Evolutionary conservation across 1,140 invertebrate species (phyloP), one percentile per base, ranked within the genome.

Genomic region (Centruroides sculpturatus): DNA sequence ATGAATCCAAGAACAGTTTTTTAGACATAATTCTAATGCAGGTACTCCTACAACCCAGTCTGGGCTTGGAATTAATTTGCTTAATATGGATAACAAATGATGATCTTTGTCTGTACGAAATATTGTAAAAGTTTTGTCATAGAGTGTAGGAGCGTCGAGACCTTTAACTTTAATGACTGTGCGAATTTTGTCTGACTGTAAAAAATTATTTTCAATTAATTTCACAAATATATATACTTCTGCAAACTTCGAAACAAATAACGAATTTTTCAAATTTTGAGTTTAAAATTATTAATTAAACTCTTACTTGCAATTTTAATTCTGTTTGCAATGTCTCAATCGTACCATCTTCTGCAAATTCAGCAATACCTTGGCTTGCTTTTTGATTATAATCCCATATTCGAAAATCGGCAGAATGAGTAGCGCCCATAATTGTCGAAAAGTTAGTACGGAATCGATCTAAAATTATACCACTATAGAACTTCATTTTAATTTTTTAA

Each of bases 161-260:
- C 62, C 62, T 11, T 72, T 70, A 57, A 78, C 75, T 66, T 79
- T 80, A 46, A 80, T 71, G 8, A 80, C 76, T 1, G 78, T 80
- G n/a, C 62, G 59, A n/a, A 64, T 64, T 68, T 86, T 80, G 64
- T 81, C 79, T 47, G 86, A 92, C 87, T 95, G 71, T 4, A 41
- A 41, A 41, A 41, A 41, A 41, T 6, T 41, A 41, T 41, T 41
- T 8, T 41, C 41, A 41, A 8, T 41, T 41, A 41, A 41, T 41
- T 41, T 41, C 8, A 6, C 1, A 41, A 41, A 41, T 41, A 41
- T 41, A 41, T 41, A 41, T 41, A 41, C 41, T 41, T 41, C 3
- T 41, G 8, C 8, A 0, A 41, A 41, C 8, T 41, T 41, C 41
- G 5, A 41, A 41, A 5, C 5, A 41, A 41, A 41, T 41, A 41